phyloP scores from a whole-genome alignment of 2,888 invertebrate species.

The Melanophora roralis region DNA sequence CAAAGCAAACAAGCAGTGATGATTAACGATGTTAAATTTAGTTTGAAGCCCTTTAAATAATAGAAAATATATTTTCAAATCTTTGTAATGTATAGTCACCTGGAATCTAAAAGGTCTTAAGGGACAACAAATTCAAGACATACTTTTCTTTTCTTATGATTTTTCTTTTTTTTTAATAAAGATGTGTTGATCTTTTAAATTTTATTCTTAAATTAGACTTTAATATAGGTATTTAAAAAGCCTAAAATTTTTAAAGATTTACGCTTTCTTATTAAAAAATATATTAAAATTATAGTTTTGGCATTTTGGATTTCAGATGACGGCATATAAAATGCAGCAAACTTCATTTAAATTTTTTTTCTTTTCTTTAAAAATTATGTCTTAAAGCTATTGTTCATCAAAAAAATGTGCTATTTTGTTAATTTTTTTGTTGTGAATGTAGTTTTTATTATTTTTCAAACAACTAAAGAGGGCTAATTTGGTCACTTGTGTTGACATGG shows the following conservation, averaged over 20 bases:
- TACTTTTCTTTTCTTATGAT: too few species aligned
- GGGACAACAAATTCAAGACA: too few species aligned
- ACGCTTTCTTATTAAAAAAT: too few species aligned
- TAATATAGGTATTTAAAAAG: too few species aligned
- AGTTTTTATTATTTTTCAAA: neutral
- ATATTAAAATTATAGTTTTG: too few species aligned
- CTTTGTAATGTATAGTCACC: too few species aligned
- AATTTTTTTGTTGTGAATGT: neutral
- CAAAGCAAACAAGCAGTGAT: conserved; percentile 18
- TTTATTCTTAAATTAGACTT: too few species aligned
- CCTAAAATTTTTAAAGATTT: too few species aligned
- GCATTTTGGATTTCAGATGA: too few species aligned
- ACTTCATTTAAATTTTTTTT: conserved; percentile 11
- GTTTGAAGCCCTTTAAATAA: conserved; percentile 23
- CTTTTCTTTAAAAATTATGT: conserved; percentile 18
- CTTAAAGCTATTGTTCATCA: conserved; percentile 13
- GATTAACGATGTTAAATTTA: conserved; percentile 54
- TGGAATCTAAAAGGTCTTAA: too few species aligned
- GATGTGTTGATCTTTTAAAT: too few species aligned
- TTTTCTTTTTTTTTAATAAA: too few species aligned
- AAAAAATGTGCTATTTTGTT: neutral
- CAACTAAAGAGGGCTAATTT: conserved; percentile 29
- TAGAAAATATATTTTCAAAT: conserved; percentile 17
- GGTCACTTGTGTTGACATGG: conserved; percentile 53
- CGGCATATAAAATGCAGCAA: conserved; percentile 30